Evolutionary conservation across 1,140 invertebrate species (phyloP).

Genomic region (Dendrolimus punctatus): DNA sequence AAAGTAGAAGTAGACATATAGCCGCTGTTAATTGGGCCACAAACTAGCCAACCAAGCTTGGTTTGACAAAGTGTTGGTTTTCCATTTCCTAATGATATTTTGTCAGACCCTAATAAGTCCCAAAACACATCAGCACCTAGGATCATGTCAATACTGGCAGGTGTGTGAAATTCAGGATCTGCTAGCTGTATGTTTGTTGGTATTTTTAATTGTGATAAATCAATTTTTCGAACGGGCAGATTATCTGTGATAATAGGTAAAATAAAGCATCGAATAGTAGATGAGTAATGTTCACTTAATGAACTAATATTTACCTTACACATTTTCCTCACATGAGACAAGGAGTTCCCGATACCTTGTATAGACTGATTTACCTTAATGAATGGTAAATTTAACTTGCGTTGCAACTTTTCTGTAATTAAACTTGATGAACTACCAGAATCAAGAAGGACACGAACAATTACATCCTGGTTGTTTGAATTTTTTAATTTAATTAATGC

Average conservation of each 20-base stretch:
- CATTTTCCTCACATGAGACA: not conserved
- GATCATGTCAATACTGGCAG: conserved; percentile 25
- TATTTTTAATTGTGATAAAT: conserved; percentile 5
- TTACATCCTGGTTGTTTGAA: not conserved
- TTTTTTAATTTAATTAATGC: not conserved
- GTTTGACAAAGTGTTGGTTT: conserved; percentile 3
- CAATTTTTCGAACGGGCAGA: conserved; percentile 3
- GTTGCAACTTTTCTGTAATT: not conserved
- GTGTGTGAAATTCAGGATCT: conserved; percentile 18
- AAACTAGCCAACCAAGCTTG: conserved; percentile 11
- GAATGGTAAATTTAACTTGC: not conserved
- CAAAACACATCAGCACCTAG: conserved; percentile 29
- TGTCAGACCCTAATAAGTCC: conserved; percentile 16
- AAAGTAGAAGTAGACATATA: not conserved
- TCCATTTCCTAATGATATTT: conserved; percentile 7
- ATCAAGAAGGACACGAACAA: not conserved
- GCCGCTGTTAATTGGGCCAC: conserved; percentile 4
- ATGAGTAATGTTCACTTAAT: not conserved
- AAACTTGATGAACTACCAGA: conserved; percentile 1
- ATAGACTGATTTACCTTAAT: not conserved
- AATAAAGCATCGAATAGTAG: not conserved
- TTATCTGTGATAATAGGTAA: conserved; percentile 1
- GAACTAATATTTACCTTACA: no score
- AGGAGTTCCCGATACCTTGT: not conserved
- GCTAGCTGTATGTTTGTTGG: conserved; percentile 6